A percentile compares a stretch with the other conserved stretches of the same genome.
Evolutionary conservation across 1,140 invertebrate genomes (phyloP).

Genomic region (Idris sp.): DNA sequence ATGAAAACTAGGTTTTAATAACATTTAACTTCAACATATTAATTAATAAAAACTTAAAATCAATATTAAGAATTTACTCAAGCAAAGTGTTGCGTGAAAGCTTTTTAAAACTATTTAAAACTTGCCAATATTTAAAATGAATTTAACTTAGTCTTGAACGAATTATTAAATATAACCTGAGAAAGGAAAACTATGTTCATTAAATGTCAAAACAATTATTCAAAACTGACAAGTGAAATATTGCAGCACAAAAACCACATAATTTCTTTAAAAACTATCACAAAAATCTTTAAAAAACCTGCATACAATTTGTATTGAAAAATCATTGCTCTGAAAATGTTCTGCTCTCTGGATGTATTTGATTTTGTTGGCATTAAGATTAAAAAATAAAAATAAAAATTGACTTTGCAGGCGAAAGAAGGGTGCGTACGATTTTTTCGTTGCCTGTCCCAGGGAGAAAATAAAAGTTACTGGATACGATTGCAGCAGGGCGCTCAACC

Average conservation of each 20-base stretch:
- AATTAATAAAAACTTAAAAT: slow-evolving; percentile 24
- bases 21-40: slow-evolving; percentile 20
- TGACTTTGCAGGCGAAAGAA: no score
- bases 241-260: neutral
- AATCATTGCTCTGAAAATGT: no score
- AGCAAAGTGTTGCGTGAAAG: slow-evolving; percentile 26
- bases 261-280: no score
- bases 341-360: no score
- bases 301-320: no score
- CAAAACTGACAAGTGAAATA: slow-evolving; percentile 7
- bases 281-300: no score
- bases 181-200: slow-evolving; percentile 12
- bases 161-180: slow-evolving; percentile 11
- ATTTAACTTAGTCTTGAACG: slow-evolving; percentile 18
- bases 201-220: slow-evolving; percentile 19
- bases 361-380: no score
- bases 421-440: slow-evolving; percentile 69
- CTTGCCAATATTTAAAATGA: slow-evolving; percentile 21
- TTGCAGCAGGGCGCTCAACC: slow-evolving; percentile 66
- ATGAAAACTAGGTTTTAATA: slow-evolving; percentile 9
- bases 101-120: slow-evolving; percentile 37
- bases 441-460: slow-evolving; percentile 65
- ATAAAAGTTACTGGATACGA: slow-evolving; percentile 69
- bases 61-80: slow-evolving; percentile 29
- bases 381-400: no score